Conservation (phyloP, 2,797 vertebrate species). For the Anabacerthia variegaticeps region DNA sequence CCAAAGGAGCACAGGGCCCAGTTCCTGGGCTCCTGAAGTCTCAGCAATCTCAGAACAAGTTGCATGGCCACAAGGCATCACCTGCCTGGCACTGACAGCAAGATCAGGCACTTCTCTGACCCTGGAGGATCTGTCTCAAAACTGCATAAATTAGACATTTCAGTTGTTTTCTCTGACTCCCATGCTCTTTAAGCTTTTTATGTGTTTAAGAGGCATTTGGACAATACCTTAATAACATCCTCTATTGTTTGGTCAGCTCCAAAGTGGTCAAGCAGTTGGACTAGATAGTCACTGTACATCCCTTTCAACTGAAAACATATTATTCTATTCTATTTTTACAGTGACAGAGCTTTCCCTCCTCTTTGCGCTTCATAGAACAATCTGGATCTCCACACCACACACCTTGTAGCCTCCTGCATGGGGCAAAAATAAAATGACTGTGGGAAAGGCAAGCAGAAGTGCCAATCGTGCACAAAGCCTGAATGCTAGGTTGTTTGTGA, state of each 20-base stretch:
- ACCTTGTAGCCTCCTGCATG: not conserved
- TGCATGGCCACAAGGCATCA: accelerated
- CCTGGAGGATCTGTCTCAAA: not conserved
- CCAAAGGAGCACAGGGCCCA: not conserved
- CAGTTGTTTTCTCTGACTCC: not conserved
- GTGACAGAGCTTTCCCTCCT: not conserved
- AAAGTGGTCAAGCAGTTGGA: not conserved
- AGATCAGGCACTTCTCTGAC: not conserved
- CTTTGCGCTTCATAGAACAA: not conserved
- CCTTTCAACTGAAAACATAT: not conserved
- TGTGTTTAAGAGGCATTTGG: not conserved
- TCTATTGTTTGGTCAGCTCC: not conserved
- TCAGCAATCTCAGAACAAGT: not conserved
- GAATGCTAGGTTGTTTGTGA: not conserved
- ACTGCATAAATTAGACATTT: not conserved
- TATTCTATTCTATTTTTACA: not conserved
- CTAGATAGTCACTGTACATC: not conserved
- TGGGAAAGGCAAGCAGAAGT: not conserved
- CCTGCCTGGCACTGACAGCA: not conserved
- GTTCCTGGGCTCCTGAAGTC: not conserved
- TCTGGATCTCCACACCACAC: not conserved
- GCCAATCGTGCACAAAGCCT: not conserved
- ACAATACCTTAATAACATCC: not conserved
- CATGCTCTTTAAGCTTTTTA: not conserved
- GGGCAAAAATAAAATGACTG: not conserved